These are phyloP conservation scores for Drosophila parthenogenetica DNA, from an alignment of 2,888 invertebrate species.

Conservation along the genomic window DNA sequence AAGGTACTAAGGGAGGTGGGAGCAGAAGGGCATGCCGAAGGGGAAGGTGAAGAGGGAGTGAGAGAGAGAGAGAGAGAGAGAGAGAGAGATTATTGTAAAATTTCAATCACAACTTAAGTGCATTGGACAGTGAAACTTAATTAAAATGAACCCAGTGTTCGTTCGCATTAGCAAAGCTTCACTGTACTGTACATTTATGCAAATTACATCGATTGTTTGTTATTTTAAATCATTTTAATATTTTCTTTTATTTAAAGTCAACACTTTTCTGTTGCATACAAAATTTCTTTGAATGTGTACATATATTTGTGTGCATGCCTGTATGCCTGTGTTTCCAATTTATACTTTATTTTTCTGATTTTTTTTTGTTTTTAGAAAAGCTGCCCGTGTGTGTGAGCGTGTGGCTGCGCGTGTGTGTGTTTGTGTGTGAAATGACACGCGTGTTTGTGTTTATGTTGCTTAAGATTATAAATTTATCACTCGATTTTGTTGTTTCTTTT, in stretches of 20 bases:
- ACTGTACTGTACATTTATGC: not conserved
- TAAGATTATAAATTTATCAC: slow-evolving; percentile 46
- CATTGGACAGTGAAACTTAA: not conserved
- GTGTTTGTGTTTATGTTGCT: slow-evolving; percentile 30
- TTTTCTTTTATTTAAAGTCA: not conserved
- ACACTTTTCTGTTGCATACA: slow-evolving; percentile 2
- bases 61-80: slow-evolving; percentile 1
- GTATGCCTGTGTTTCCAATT: slow-evolving; percentile 16
- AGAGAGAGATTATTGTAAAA: slow-evolving; percentile 20
- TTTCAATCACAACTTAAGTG: slow-evolving; percentile 10
- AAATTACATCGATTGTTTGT: no score
- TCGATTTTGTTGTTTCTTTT: slow-evolving; percentile 19
- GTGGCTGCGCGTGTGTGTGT: slow-evolving; percentile 7
- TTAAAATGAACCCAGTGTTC: not conserved
- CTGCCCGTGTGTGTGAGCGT: not conserved
- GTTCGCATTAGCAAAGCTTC: not conserved
- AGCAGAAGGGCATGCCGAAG: not conserved
- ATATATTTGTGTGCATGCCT: not conserved
- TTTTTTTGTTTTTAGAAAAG: slow-evolving; percentile 34
- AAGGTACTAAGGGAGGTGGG: slow-evolving; percentile 11
- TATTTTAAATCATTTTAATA: not conserved
- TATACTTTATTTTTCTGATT: slow-evolving; percentile 12
- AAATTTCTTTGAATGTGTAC: not conserved
- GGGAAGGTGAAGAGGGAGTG: not conserved
- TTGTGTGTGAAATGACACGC: slow-evolving; percentile 17